A percentile compares a stretch with the other conserved stretches of the same genome.
These are phyloP conservation scores for Lethrus apterus DNA, from an alignment of 1,140 invertebrate species.

Conservation along the genomic window DNA sequence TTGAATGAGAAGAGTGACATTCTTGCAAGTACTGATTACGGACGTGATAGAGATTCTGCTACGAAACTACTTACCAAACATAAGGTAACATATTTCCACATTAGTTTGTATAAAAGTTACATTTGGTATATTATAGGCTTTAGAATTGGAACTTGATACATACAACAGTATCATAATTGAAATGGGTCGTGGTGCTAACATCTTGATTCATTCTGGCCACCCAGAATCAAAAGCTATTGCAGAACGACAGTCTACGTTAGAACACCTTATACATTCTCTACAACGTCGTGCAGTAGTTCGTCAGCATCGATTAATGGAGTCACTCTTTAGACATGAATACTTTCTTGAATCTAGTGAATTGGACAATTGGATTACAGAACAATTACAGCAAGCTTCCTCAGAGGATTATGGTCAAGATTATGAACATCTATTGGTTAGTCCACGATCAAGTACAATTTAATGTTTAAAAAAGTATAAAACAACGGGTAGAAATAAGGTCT, in stretches of 20 bases:
- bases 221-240: constrained; percentile 74
- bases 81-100: constrained; percentile 52
- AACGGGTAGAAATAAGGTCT: too few relatives aligned
- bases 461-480: too few relatives aligned
- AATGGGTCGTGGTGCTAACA: constrained; percentile 79
- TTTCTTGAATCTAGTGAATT: constrained; percentile 84
- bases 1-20: constrained; percentile 79
- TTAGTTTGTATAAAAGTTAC: constrained; percentile 12
- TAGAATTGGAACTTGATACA: constrained; percentile 88
- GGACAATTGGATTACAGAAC: constrained; percentile 91
- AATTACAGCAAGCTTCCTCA: constrained; percentile 79
- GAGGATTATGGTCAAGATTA: constrained; percentile 98
- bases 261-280: constrained; percentile 71
- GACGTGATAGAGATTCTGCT: constrained; percentile 80
- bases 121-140: constrained; percentile 57
- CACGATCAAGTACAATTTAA: constrained; percentile 2
- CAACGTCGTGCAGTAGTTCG: constrained; percentile 73
- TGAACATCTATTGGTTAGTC: constrained; percentile 79
- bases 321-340: constrained; percentile 88
- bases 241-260: constrained; percentile 68
- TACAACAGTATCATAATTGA: constrained; percentile 87
- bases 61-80: constrained; percentile 88
- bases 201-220: constrained; percentile 68
- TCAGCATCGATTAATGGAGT: constrained; percentile 82
- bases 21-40: constrained; percentile 73